Evolutionary conservation across 2,888 invertebrate species (phyloP), one percentile per base, ranked within the genome.

Genomic region (Eudemis profundana): DNA sequence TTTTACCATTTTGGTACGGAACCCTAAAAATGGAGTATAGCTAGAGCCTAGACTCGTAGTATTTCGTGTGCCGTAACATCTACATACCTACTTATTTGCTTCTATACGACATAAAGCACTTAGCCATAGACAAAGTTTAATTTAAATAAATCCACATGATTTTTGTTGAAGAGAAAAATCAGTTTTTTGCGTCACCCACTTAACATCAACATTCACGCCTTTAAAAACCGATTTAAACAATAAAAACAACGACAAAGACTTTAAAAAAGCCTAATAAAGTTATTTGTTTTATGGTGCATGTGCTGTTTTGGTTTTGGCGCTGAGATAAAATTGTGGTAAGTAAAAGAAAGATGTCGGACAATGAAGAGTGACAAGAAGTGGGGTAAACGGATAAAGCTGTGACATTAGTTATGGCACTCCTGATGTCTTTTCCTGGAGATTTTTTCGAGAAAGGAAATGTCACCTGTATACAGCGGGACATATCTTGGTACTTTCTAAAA

Each of bases 321-420:
- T n/a, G n/a, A n/a, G 56, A 17, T 54, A 15, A 4, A 36, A 29
- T 44, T 15, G 29, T 21, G 29, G 63, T 76, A 78, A 82, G 81
- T 83, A 79, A 85, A 83, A 82, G 75, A 75, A 72, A 75, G 70
- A 73, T 70, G 72, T 72, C 69, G 23, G 66, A 70, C 77, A 81
- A 85, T 83, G 83, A 85, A 83, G 84, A 84, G 75, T 84, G 84
- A 84, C 82, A 77, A 69, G 62, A 76, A 75, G 72, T 68, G 66
- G 67, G 73, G 63, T 56, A 77, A 82, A 82, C 79, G 82, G 82
- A 81, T 71, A 74, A 74, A 71, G 72, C 78, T 73, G 29, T 63
- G 57, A 77, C 79, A 75, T 75, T 77, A 78, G 73, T 72, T 71
- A 72, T 70, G 74, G 71, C 74, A 75, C 74, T 61, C 59, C 33